Evolutionary conservation across 23 tunicate genomes (phyloP), one percentile per base, ranked within the genome.

Genomic region (Aplidium turbinatum): DNA sequence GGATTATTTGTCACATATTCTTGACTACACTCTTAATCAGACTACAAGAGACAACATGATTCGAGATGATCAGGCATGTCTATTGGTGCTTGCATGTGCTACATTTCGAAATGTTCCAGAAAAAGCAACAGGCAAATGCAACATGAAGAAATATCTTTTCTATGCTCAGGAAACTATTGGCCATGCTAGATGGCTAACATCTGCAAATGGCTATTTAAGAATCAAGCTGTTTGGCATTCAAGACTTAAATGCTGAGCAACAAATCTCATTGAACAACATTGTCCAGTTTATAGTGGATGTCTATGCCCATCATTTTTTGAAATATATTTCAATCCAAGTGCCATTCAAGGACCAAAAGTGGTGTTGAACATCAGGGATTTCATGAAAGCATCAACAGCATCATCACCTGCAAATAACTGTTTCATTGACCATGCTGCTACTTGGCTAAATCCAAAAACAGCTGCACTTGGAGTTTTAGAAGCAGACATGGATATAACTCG

Each of bases 31-130:
- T 7, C n/a, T 24, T 19, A 53, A 53, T 53, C 60, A 19, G 22
- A 53, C 60, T 27, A 19, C 60, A 53, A 11, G 22, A 19, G 60
- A 53, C n/a, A 53, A 11, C 22, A 53, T 53, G 60, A 27, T 53
- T 53, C 60, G 21, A 53, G 60, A 53, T 53, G 60, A 53, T 27
- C 60, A 53, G 22, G 60, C 60, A 7, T 53, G 60, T 53, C 60
- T 53, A 24, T 53, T 53, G 22, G 60, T 53, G n/a, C 60, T 53
- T 53, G 21, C 60, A 19, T 53, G 60, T 27, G 60, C 21, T 53
- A 53, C 60, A 53, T 53, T 53, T 27, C 60, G 21, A 27, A 53
- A 53, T 27, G 22, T 53, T 53, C 21, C 21, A 53, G 60, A 53
- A 53, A 53, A 53, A 53, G 22, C 22, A 7, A 19, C 22, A 19